Evolutionary conservation across 2,888 invertebrate species (phyloP).

Genomic region (Azorinus chamasolen): DNA sequence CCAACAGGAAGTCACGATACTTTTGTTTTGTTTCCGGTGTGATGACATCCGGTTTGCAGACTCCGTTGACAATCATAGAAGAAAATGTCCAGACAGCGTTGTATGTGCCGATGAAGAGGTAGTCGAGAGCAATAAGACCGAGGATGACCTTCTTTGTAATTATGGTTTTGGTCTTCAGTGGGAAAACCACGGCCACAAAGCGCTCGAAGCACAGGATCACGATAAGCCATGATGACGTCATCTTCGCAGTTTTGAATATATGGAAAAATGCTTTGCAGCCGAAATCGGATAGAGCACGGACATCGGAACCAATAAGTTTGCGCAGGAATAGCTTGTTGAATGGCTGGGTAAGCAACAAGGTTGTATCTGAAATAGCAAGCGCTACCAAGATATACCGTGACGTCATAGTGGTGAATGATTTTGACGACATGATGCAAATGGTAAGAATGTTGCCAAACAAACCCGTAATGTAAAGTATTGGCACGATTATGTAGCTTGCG

Average conservation of each 20-base stretch:
- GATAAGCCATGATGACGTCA: constrained; percentile 76
- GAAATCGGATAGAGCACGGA: constrained; percentile 58
- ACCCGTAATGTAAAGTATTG: constrained; percentile 28
- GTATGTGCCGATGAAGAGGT: constrained; percentile 49
- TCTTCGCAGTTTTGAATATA: constrained; percentile 67
- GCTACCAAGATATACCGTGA: constrained; percentile 65
- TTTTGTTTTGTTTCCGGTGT: constrained; percentile 37
- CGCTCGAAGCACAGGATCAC: constrained; percentile 72
- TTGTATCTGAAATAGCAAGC: constrained; percentile 71
- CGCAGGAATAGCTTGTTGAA: constrained; percentile 70
- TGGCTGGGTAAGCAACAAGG: constrained; percentile 64
- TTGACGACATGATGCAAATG: constrained; percentile 65
- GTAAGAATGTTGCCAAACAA: constrained; percentile 69
- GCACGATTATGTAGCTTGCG: too few relatives aligned
- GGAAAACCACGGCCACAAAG: constrained; percentile 74
- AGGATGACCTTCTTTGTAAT: constrained; percentile 59
- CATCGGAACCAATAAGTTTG: constrained; percentile 63
- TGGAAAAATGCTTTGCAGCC: constrained; percentile 73
- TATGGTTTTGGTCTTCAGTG: constrained; percentile 65
- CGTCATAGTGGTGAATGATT: constrained; percentile 54
- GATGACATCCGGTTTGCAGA: constrained; percentile 63
- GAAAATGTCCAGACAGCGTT: constrained; percentile 71
- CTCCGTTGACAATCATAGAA: constrained; percentile 56
- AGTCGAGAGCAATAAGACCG: constrained; percentile 50
- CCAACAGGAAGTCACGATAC: constrained; percentile 47